Percentiles rank a stretch among this genome's conserved stretches.
Conservation (phyloP, 1,140 invertebrate genomes). For the Ceratitis capitata region DNA sequence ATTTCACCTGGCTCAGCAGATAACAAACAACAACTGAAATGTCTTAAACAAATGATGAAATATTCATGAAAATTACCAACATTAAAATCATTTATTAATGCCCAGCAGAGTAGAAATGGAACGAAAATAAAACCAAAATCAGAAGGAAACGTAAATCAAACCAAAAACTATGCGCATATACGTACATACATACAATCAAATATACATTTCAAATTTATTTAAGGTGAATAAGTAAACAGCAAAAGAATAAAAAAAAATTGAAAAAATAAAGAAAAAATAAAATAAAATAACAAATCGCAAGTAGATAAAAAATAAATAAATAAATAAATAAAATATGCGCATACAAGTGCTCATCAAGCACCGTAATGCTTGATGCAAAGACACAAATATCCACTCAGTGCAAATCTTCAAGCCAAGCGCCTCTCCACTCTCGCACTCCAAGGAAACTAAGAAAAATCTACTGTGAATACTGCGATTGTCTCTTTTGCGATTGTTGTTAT, state of each 20-base stretch:
- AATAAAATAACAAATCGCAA: too few species aligned
- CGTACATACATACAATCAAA: not conserved
- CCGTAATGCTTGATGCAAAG: not conserved
- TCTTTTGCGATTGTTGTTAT: not conserved
- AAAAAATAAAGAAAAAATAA: not conserved
- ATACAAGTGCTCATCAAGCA: not conserved
- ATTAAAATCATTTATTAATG: conserved; percentile 26
- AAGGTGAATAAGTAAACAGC: not conserved
- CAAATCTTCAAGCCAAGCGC: not conserved
- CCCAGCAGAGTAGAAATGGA: not conserved
- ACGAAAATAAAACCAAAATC: not conserved
- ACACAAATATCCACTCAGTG: not conserved
- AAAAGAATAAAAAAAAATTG: too few species aligned
- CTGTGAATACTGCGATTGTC: not conserved
- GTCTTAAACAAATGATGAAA: not conserved
- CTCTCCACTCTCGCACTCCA: not conserved
- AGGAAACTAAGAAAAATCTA: not conserved
- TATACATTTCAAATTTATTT: not conserved
- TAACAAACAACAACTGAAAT: not conserved
- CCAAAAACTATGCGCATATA: not conserved
- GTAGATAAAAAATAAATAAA: not conserved
- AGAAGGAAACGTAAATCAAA: not conserved
- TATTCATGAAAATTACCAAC: conserved; percentile 1
- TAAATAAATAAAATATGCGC: conserved; percentile 3
- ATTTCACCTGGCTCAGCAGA: not conserved